Conservation (phyloP, 2,113 vertebrate genomes). For the Gadus chalcogrammus region DNA sequence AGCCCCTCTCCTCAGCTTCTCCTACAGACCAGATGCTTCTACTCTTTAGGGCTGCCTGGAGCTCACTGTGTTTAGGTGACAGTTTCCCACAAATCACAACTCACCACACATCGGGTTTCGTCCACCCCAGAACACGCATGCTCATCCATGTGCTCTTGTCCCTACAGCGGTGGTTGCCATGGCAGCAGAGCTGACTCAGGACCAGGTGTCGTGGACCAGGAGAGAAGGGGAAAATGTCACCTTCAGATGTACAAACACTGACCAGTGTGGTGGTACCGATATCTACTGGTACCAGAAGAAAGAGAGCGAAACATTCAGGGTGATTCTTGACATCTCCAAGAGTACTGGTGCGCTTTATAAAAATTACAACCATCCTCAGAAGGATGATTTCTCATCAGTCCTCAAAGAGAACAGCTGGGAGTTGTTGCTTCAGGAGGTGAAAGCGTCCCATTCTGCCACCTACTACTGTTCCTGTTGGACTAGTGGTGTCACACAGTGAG, state of each 20-base stretch:
- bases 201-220: constrained; percentile 2
- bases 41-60: background rate
- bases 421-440: background rate
- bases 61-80: background rate
- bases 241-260: background rate
- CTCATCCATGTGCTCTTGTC: background rate
- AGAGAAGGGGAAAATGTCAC: background rate
- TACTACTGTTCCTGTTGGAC: constrained; percentile 3
- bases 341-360: background rate
- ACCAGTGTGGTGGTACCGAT: background rate
- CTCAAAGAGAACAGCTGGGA: background rate
- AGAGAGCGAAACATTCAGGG: background rate
- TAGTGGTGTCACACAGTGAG: constrained; percentile 3
- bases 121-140: background rate
- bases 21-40: background rate
- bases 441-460: background rate
- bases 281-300: constrained; percentile 7
- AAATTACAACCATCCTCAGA: background rate
- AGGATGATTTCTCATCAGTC: background rate
- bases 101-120: no score
- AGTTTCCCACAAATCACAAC: background rate
- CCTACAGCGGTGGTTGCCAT: background rate
- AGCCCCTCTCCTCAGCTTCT: background rate
- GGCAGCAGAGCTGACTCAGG: background rate
- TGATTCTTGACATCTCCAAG: background rate